Conservation (phyloP, 2,888 invertebrate species). For the Drosophila kokeensis region DNA sequence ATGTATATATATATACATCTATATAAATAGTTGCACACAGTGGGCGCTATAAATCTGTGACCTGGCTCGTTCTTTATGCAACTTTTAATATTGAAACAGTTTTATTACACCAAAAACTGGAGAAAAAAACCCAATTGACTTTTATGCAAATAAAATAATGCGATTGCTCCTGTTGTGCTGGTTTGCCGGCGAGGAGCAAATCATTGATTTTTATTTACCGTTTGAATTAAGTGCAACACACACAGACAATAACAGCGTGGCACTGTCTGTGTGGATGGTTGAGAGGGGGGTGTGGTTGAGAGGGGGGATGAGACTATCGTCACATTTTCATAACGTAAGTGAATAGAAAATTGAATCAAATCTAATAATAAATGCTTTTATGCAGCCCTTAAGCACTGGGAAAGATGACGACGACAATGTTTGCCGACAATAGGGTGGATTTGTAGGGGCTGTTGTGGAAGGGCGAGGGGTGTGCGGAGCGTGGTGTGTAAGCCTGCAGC, state of each 20-base stretch:
- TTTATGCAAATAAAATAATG: slow-evolving; percentile 77
- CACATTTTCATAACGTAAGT: slow-evolving; percentile 80
- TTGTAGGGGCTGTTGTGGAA: slow-evolving; percentile 2
- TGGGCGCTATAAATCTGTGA: slow-evolving; percentile 25
- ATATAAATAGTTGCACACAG: slow-evolving; percentile 12
- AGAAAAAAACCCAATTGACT: slow-evolving; percentile 66
- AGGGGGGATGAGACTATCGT: slow-evolving; percentile 35
- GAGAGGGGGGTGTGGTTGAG: background rate
- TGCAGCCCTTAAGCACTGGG: slow-evolving; percentile 80
- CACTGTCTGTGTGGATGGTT: background rate
- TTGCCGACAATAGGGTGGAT: slow-evolving; percentile 28
- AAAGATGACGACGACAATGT: slow-evolving; percentile 70
- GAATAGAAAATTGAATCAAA: slow-evolving; percentile 81
- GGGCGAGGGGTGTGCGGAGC: background rate
- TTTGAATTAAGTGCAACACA: slow-evolving; percentile 63
- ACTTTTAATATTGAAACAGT: slow-evolving; percentile 60
- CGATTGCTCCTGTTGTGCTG: slow-evolving; percentile 58
- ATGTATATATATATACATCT: background rate
- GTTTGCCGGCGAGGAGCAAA: slow-evolving; percentile 51
- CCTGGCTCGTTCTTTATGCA: slow-evolving; percentile 41
- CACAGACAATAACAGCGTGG: slow-evolving; percentile 12
- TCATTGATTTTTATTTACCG: slow-evolving; percentile 78
- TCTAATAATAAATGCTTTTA: slow-evolving; percentile 81
- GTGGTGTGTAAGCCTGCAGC: slow-evolving; percentile 3
- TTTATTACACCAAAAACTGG: slow-evolving; percentile 53